Evolutionary conservation across 2,888 invertebrate genomes (phyloP), one percentile per base, ranked within the genome.

Genomic region (Philereme transversata): DNA sequence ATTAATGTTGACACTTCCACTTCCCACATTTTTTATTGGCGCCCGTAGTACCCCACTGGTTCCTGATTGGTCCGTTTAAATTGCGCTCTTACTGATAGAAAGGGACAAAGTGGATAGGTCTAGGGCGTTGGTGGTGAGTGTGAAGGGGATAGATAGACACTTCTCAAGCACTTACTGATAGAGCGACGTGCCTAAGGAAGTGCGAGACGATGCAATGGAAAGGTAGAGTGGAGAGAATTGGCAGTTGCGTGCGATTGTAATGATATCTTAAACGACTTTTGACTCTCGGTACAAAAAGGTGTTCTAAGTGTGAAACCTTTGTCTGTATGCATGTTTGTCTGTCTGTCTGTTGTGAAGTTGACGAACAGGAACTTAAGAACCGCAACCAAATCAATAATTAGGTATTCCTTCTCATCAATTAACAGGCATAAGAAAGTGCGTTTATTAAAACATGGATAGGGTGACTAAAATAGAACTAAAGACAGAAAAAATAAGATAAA

Each of bases 1-100:
- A 89, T 86, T 85, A 81, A 86, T 84, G 83, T 88, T 88, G 88
- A 88, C 88, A 89, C 84, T 86, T 88, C 84, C 83, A 83, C 84
- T 86, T 82, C 82, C 84, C 83, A 84, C 84, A 83, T 84, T 80
- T 85, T 84, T 91, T 90, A 92, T 91, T 92, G 91, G 91, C 62
- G 57, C 62, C 59, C 62, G 52, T 60, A 64, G 62, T 62, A 57
- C 48, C 83, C 82, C 79, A 83, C 83, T 86, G 71, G 73, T 70
- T 71, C 75, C 81, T 77, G 82, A 91, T 92, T 92, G 90, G 91
- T 84, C 71, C 81, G 79, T 83, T 82, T 86, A 83, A 88, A 90
- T 87, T 80, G 83, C 78, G 77, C 77, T 82, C 79, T 84, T 80
- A 77, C 73, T 86, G 75, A 74, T 43, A 64, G 83, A 92, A 79